Evolutionary conservation across 2,797 vertebrate species (phyloP), one percentile per base, ranked within the genome.

Genomic region (Premnoplex brunnescens): DNA sequence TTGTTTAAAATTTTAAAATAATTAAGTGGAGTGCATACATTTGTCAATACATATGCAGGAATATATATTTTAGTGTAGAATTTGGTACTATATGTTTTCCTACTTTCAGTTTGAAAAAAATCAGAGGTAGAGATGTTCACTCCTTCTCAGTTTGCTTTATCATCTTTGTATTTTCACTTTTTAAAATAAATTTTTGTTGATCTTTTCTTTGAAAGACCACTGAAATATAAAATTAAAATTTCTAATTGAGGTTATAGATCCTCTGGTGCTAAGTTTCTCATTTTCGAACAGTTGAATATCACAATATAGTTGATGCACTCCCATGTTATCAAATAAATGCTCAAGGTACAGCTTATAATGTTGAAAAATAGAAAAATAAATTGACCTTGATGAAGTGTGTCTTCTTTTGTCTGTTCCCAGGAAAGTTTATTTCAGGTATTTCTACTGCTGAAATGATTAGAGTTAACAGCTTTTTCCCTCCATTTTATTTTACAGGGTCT

Each of bases 401-500:
- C 98, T 97, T 98, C 98, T 98, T 98, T 98, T 97, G 98, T 98
- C 98, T 98, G 97, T 98, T 98, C 98, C 96, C 96, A 96, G 98
- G 98, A 97, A 98, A 98, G 98, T 98, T 98, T 98, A 98, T 98
- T 98, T 98, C 98, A 97, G 97, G 97, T 97, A 98, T 98, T 98
- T 97, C 97, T 97, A 96, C 97, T 96, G 98, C 97, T 97, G 97
- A 97, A 98, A 98, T 98, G 97, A 98, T 98, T 98, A 98, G 97
- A 98, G 95, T 97, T 98, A 98, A 98, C 98, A 98, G 97, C 98
- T 98, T 98, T 98, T 96, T 87, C 96, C 97, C 97, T 97, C 97
- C 97, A 96, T 98, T 98, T 98, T 98, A 96, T 98, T 98, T 97
- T 98, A 98, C 98, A 99, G 99, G 99, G 99, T 98, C 99, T 99